Evolutionary conservation across 2,797 vertebrate species (phyloP).

Genomic region (Coreius guichenoti): DNA sequence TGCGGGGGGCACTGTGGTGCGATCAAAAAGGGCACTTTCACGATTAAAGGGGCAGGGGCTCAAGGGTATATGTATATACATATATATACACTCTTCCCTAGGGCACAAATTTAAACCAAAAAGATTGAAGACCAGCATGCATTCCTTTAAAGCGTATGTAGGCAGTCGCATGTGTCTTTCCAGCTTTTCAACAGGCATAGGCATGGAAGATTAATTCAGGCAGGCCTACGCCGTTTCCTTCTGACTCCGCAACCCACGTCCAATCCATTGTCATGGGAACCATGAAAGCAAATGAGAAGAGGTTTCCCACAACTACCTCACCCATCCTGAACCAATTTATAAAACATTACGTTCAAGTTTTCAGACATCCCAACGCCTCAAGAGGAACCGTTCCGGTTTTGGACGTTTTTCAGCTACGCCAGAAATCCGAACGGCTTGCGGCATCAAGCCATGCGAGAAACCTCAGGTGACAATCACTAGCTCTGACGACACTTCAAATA

Average conservation of each 20-base stretch:
- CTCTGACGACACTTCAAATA: slow-evolving; percentile 51
- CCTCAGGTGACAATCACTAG: slow-evolving; percentile 46
- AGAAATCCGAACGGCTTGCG: background rate
- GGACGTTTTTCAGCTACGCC: background rate
- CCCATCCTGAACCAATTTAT: slow-evolving; percentile 26
- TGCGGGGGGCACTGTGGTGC: too few relatives aligned
- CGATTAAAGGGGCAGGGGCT: too few relatives aligned
- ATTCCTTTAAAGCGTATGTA: slow-evolving; percentile 13
- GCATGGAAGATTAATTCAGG: slow-evolving; percentile 46
- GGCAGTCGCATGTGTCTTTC: slow-evolving; percentile 25
- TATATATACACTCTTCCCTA: background rate
- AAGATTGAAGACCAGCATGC: background rate
- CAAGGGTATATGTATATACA: too few relatives aligned
- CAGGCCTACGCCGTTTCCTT: slow-evolving; percentile 26
- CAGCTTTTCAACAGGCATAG: slow-evolving; percentile 24
- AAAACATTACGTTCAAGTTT: background rate
- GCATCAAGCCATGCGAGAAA: slow-evolving; percentile 24
- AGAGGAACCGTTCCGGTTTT: background rate
- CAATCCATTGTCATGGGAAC: slow-evolving; percentile 30
- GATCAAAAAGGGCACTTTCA: too few relatives aligned
- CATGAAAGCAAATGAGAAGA: slow-evolving; percentile 8
- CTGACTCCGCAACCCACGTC: background rate
- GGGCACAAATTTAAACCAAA: slow-evolving; percentile 10
- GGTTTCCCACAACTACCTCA: background rate
- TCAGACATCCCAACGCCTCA: background rate